phyloP scores from a whole-genome alignment of 2,797 vertebrate species.

The Crocidura indochinensis region DNA sequence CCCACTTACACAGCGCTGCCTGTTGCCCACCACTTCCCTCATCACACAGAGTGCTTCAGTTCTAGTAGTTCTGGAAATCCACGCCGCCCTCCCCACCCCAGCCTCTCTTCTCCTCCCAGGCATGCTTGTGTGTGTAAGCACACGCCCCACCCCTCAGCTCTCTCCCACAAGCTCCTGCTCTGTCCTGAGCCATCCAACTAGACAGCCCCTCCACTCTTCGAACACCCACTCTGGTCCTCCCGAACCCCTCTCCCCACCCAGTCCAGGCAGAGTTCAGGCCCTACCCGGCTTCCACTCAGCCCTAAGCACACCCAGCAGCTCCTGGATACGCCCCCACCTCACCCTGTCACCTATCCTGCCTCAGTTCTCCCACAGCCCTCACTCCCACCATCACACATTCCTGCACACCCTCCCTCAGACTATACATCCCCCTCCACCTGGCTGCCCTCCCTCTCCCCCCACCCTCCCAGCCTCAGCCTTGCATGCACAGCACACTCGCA shows the following conservation, averaged over 20 bases:
- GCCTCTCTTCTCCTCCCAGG: neutral
- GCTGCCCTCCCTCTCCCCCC: no score
- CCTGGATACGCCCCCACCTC: neutral
- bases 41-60: constrained; percentile 25
- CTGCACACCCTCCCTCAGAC: constrained; percentile 54
- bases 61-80: neutral
- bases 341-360: constrained; percentile 35
- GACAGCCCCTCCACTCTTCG: neutral
- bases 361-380: constrained; percentile 55
- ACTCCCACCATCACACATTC: constrained; percentile 69
- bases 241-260: neutral
- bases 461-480: constrained; percentile 60
- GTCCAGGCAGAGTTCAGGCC: constrained; percentile 5
- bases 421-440: constrained; percentile 75
- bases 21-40: neutral
- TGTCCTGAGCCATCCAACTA: constrained; percentile 45
- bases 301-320: neutral
- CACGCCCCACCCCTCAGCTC: neutral
- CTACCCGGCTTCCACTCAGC: constrained; percentile 13
- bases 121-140: neutral
- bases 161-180: neutral
- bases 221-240: neutral
- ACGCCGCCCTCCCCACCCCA: neutral
- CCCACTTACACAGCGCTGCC: neutral
- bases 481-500: constrained; percentile 21